These are phyloP conservation scores for Scalopus aquaticus DNA, from an alignment of 2,113 vertebrate species.

Conservation along the genomic window DNA sequence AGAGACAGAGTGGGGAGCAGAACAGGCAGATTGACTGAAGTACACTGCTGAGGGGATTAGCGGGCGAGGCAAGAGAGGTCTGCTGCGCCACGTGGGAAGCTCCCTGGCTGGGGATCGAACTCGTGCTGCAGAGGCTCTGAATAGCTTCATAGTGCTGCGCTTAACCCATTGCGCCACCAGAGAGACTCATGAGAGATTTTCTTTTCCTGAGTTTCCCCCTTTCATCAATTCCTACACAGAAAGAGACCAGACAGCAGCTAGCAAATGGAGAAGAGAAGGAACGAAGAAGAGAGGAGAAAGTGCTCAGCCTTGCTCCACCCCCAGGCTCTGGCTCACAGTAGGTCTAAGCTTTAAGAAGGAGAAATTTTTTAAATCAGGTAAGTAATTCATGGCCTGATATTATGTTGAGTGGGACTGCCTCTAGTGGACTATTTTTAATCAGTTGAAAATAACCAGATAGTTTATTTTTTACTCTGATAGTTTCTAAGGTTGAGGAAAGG, in stretches of 20 bases:
- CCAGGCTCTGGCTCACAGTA: not conserved
- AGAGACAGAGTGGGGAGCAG: too few relatives aligned
- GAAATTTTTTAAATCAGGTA: not conserved
- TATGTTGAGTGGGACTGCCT: not conserved
- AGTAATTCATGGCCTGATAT: not conserved
- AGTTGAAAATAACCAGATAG: not conserved
- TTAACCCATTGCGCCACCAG: too few relatives aligned
- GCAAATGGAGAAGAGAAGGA: not conserved
- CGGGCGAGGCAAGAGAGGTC: too few relatives aligned
- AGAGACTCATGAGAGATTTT: too few relatives aligned
- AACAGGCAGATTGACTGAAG: too few relatives aligned
- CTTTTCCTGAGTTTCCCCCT: not conserved
- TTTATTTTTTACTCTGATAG: not conserved
- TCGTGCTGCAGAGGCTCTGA: too few relatives aligned
- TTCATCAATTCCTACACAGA: not conserved
- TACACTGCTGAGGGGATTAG: too few relatives aligned
- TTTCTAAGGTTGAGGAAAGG: not conserved
- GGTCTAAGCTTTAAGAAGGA: not conserved
- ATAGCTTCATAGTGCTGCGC: too few relatives aligned
- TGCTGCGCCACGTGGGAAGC: too few relatives aligned
- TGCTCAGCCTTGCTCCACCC: fast-evolving
- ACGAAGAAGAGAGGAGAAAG: not conserved
- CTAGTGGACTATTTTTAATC: not conserved
- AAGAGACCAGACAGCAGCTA: not conserved
- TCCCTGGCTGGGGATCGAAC: too few relatives aligned